Conservation (phyloP, 2,888 invertebrate genomes). For the Pteria penguin region DNA sequence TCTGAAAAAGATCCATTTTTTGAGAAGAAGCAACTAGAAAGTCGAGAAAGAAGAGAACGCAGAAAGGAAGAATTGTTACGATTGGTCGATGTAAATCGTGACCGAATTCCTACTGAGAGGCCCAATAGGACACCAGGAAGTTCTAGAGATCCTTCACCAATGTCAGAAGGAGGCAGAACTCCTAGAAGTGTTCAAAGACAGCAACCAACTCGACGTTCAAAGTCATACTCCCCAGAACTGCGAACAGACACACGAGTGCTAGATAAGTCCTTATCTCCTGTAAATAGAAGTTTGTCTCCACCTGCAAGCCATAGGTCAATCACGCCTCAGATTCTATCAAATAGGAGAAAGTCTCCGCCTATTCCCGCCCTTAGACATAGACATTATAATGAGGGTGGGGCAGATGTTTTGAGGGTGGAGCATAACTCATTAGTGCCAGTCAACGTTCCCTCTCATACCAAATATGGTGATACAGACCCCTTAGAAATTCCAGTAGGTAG, state of each 20-base stretch:
- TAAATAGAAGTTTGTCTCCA: constrained; percentile 36
- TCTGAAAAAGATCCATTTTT: constrained; percentile 77
- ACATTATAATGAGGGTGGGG: constrained; percentile 13
- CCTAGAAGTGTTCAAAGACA: constrained; percentile 47
- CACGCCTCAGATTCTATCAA: constrained; percentile 25
- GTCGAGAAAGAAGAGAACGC: constrained; percentile 60
- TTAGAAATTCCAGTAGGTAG: constrained; percentile 51
- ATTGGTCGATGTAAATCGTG: constrained; percentile 71
- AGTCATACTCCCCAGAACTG: constrained; percentile 55
- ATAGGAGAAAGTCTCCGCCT: constrained; percentile 62
- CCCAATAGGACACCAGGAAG: constrained; percentile 41
- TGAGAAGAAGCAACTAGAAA: constrained; percentile 62
- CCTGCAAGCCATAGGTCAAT: constrained; percentile 30
- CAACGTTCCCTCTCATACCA: constrained; percentile 14
- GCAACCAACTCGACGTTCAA: constrained; percentile 44
- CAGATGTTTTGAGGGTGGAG: neutral
- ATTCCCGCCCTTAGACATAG: constrained; percentile 68
- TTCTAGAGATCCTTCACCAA: constrained; percentile 51
- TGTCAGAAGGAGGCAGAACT: constrained; percentile 53
- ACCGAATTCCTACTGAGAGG: constrained; percentile 63
- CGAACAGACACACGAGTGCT: constrained; percentile 34
- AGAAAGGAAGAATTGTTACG: constrained; percentile 70
- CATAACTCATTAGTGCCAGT: neutral
- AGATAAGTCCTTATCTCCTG: constrained; percentile 36
- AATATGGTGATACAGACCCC: constrained; percentile 59